phyloP scores from a whole-genome alignment of 2,797 vertebrate genomes.

The Dendrocincla tyrannina region DNA sequence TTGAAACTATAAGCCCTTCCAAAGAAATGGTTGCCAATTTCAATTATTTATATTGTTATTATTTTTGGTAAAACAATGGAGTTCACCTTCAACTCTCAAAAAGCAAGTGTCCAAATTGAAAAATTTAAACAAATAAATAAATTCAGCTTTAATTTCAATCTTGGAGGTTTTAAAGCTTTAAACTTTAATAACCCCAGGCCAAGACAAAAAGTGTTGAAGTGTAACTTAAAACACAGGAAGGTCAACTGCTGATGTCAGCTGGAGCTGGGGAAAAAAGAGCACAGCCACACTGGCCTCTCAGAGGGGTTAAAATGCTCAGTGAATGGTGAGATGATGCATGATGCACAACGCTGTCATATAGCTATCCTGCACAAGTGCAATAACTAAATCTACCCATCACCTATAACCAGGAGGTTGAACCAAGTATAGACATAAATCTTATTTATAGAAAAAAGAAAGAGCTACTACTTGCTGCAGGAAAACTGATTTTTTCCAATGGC shows the following conservation, averaged over 20 bases:
- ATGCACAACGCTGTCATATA: fast-evolving
- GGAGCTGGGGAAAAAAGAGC: not conserved
- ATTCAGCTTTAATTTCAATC: not conserved
- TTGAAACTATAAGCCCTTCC: not conserved
- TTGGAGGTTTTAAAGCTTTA: not conserved
- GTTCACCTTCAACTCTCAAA: not conserved
- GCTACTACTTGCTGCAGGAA: not conserved
- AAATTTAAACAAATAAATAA: not conserved
- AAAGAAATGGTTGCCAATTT: not conserved
- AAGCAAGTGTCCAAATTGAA: not conserved
- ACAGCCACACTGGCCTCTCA: not conserved
- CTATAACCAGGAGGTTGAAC: not conserved
- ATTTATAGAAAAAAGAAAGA: constrained; percentile 29
- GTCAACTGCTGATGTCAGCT: not conserved
- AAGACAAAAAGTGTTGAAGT: not conserved
- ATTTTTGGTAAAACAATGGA: not conserved
- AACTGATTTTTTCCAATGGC: not conserved
- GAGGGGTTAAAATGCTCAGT: not conserved
- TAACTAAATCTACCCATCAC: not conserved
- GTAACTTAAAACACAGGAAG: not conserved
- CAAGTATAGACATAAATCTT: not conserved
- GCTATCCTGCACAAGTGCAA: not conserved
- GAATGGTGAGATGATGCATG: not conserved
- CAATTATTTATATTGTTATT: not conserved
- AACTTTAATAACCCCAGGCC: fast-evolving